Conservation (phyloP, 2,797 vertebrate species). For the Peromyscus eremicus region DNA sequence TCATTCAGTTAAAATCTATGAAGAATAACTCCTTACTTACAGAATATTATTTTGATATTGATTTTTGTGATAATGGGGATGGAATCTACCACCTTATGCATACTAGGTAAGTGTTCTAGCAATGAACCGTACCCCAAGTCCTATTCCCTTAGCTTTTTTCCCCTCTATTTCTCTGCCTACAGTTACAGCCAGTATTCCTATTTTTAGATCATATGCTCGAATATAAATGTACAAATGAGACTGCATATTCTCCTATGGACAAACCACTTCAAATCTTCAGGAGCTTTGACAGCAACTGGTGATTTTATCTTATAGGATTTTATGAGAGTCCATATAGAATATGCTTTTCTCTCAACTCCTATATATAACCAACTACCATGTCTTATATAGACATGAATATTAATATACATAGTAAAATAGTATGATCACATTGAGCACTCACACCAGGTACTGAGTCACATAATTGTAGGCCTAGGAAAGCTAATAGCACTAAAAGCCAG, state of each 20-base stretch:
- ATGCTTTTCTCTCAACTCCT: background rate
- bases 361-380: background rate
- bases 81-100: background rate
- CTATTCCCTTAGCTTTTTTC: conserved; percentile 35
- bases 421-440: conserved; percentile 41
- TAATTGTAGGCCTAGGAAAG: background rate
- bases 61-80: background rate
- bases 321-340: background rate
- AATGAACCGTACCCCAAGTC: background rate
- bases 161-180: background rate
- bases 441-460: background rate
- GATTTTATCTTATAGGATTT: conserved; percentile 56
- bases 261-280: conserved; percentile 46
- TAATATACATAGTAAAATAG: background rate
- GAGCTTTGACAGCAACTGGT: background rate
- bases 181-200: background rate
- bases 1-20: conserved; percentile 57
- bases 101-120: background rate
- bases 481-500: conserved; percentile 10
- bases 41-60: background rate
- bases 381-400: background rate
- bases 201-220: conserved; percentile 18
- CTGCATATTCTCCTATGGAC: background rate
- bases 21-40: background rate
- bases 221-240: conserved; percentile 50